Conservation (phyloP, 1,140 invertebrate genomes). For the Drosophila varians region DNA sequence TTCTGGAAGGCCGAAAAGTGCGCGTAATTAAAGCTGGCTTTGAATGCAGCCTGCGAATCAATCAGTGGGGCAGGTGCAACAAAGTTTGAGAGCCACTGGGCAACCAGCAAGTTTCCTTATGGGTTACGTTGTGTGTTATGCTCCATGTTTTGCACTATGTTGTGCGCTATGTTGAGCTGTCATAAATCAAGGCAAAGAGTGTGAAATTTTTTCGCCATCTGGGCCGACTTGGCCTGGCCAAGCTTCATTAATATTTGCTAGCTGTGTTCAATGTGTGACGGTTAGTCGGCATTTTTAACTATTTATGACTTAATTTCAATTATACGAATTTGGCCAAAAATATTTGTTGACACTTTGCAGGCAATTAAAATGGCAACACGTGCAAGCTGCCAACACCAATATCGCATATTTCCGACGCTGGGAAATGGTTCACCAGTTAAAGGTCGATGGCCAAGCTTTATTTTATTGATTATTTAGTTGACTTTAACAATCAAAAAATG, state of each 20-base stretch:
- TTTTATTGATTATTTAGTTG: neutral
- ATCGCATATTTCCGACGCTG: conserved; percentile 17
- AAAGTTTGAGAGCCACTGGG: conserved; percentile 54
- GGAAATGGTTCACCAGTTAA: conserved; percentile 29
- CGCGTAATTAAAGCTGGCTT: conserved; percentile 29
- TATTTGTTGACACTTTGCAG: conserved; percentile 74
- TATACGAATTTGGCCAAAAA: conserved; percentile 74
- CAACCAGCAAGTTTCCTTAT: conserved; percentile 59
- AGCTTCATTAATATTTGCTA: conserved; percentile 45
- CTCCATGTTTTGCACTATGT: conserved; percentile 9
- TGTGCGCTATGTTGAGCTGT: conserved; percentile 36
- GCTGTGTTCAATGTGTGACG: conserved; percentile 54
- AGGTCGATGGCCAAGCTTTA: conserved; percentile 2
- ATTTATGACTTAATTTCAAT: conserved; percentile 82
- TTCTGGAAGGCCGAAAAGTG: conserved; percentile 22
- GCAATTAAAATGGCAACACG: conserved; percentile 77
- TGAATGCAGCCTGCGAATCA: conserved; percentile 37
- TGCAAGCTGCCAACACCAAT: conserved; percentile 40
- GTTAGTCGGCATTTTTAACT: conserved; percentile 62
- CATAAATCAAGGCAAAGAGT: conserved; percentile 74
- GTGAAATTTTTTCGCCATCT: conserved; percentile 71
- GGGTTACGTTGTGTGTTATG: neutral
- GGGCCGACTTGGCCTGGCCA: conserved; percentile 34
- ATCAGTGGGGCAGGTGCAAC: conserved; percentile 65
- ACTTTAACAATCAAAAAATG: neutral